A percentile compares a stretch with the other conserved stretches of the same genome.
phyloP scores from a whole-genome alignment of 1,140 invertebrate species.

The Plodia interpunctella region DNA sequence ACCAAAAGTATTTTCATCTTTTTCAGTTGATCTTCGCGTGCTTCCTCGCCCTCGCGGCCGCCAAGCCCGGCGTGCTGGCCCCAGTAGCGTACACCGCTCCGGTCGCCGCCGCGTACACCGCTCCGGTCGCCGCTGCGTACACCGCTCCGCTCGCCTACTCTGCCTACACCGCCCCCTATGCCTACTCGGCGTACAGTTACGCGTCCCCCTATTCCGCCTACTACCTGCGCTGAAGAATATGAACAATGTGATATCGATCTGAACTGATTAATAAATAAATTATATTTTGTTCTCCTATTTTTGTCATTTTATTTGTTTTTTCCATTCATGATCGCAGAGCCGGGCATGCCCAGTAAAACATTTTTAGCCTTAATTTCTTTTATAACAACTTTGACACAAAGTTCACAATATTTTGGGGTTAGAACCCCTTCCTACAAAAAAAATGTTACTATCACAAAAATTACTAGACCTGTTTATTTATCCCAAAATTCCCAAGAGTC shows the following conservation, averaged over 20 bases:
- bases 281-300: background rate
- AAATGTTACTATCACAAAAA: too few relatives aligned
- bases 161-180: conserved; percentile 40
- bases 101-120: conserved; percentile 46
- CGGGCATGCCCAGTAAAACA: too few relatives aligned
- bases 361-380: too few relatives aligned
- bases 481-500: too few relatives aligned
- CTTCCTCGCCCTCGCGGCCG: conserved; percentile 25
- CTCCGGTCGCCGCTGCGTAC: conserved; percentile 37
- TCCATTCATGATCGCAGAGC: too few relatives aligned
- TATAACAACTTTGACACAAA: too few relatives aligned
- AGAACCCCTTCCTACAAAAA: too few relatives aligned
- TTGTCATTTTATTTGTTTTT: too few relatives aligned
- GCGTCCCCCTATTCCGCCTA: conserved; percentile 52
- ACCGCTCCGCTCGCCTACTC: conserved; percentile 32
- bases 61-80: conserved; percentile 24
- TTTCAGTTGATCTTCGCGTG: conserved; percentile 22
- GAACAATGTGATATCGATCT: conserved; percentile 8
- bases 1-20: too few relatives aligned
- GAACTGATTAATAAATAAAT: conserved; percentile 7
- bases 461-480: too few relatives aligned
- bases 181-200: conserved; percentile 49
- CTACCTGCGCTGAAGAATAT: conserved; percentile 29
- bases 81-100: conserved; percentile 45
- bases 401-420: too few relatives aligned